phyloP scores from a whole-genome alignment of 2,113 vertebrate species.

The Balaenoptera acutorostrata region DNA sequence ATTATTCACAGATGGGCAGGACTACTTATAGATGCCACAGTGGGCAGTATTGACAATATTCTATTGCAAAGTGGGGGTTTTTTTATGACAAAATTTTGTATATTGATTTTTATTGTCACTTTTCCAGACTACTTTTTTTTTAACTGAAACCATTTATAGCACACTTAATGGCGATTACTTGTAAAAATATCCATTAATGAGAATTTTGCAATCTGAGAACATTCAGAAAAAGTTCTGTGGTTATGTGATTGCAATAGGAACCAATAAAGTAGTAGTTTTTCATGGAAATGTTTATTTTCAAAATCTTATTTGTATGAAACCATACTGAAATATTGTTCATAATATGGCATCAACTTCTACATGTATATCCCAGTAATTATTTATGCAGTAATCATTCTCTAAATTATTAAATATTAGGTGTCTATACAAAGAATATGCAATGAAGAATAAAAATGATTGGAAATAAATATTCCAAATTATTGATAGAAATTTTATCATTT shows the following conservation, averaged over 20 bases:
- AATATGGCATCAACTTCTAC: background rate
- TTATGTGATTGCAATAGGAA: background rate
- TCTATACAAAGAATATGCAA: background rate
- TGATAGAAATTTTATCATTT: background rate
- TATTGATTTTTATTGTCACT: background rate
- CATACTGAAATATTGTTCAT: background rate
- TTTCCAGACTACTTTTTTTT: background rate
- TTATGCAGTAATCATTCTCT: background rate
- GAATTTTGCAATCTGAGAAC: background rate
- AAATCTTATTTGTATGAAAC: background rate
- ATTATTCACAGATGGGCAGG: background rate
- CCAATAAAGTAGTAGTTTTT: background rate
- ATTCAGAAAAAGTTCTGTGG: background rate
- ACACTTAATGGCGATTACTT: background rate
- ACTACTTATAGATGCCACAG: background rate
- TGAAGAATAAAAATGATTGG: background rate
- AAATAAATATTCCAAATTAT: conserved; percentile 7
- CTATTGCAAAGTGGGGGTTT: background rate
- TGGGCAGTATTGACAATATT: background rate
- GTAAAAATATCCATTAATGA: background rate
- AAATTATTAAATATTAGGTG: background rate
- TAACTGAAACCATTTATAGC: background rate
- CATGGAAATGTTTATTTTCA: background rate
- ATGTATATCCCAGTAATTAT: background rate
- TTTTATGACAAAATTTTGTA: background rate